Conservation (phyloP, 2,113 vertebrate species). For the Sitta europaea region DNA sequence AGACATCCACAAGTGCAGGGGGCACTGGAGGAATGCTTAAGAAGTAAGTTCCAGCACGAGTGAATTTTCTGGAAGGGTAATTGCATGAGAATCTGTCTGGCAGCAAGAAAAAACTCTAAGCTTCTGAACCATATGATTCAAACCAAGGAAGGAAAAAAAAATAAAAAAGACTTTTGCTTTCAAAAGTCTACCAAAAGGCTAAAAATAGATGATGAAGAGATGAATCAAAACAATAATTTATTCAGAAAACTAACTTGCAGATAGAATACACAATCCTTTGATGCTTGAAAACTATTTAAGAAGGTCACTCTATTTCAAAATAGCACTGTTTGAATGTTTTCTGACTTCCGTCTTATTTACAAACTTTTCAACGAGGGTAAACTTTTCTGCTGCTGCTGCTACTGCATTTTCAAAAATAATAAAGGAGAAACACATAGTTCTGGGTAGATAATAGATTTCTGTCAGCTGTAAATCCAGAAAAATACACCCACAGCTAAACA, state of each 20-base stretch:
- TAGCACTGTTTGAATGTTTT: background rate
- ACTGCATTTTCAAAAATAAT: background rate
- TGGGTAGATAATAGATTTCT: background rate
- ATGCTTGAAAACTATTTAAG: constrained; percentile 21
- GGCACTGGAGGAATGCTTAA: constrained; percentile 46
- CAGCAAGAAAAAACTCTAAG: background rate
- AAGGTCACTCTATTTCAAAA: background rate
- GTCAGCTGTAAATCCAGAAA: background rate
- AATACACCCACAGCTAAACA: background rate
- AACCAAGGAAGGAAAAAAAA: background rate
- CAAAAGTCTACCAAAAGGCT: background rate
- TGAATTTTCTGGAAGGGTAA: constrained; percentile 21
- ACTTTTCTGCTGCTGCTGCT: background rate
- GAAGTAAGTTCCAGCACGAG: constrained; percentile 18
- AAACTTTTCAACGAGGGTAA: background rate
- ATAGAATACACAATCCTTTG: constrained; percentile 45
- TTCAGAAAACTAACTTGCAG: constrained; percentile 36
- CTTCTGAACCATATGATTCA: constrained; percentile 19
- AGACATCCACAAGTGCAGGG: constrained; percentile 8
- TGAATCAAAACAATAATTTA: constrained; percentile 40
- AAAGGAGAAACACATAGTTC: background rate
- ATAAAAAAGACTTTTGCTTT: background rate
- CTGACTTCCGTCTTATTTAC: background rate
- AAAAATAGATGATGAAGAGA: constrained; percentile 21
- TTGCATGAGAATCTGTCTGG: constrained; percentile 12